phyloP scores from a whole-genome alignment of 2,797 vertebrate species.

The Rhinogobio ventralis region DNA sequence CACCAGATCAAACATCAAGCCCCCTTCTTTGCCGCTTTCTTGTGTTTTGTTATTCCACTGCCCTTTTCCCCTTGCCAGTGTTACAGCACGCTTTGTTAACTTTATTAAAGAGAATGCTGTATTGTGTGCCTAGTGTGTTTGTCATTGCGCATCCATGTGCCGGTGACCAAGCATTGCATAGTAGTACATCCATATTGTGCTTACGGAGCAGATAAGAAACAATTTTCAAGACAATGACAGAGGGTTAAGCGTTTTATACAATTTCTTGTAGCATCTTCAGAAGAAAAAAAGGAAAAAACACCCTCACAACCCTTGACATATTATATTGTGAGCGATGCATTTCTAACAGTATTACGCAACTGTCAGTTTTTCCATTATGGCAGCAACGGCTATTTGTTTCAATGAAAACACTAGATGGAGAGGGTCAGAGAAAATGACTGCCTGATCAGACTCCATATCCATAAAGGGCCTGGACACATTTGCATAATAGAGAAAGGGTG shows the following conservation, averaged over 20 bases:
- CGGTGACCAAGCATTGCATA: background rate
- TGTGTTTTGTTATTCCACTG: conserved; percentile 25
- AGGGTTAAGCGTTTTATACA: conserved; percentile 12
- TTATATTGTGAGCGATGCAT: conserved; percentile 35
- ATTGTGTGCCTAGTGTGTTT: background rate
- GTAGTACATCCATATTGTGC: conserved; percentile 8
- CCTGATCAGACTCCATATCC: conserved; percentile 36
- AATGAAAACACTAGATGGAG: conserved; percentile 40
- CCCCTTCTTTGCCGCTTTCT: conserved; percentile 34
- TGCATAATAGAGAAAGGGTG: conserved; percentile 34
- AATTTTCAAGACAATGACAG: conserved; percentile 14
- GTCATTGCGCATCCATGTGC: background rate
- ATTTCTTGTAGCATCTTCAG: background rate
- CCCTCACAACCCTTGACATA: conserved; percentile 26
- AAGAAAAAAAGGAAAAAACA: background rate
- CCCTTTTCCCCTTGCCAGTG: conserved; percentile 1
- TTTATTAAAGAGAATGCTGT: background rate
- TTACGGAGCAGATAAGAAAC: conserved; percentile 22
- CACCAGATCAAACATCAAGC: conserved; percentile 60
- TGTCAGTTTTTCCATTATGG: conserved; percentile 28
- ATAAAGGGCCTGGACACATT: conserved; percentile 24
- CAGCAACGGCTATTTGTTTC: conserved; percentile 39
- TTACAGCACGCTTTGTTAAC: conserved; percentile 25
- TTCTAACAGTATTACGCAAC: conserved; percentile 15
- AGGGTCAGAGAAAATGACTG: conserved; percentile 34